Base-by-base conservation (phyloP, 2,113 vertebrate species). In the Myotis davidii region DNA sequence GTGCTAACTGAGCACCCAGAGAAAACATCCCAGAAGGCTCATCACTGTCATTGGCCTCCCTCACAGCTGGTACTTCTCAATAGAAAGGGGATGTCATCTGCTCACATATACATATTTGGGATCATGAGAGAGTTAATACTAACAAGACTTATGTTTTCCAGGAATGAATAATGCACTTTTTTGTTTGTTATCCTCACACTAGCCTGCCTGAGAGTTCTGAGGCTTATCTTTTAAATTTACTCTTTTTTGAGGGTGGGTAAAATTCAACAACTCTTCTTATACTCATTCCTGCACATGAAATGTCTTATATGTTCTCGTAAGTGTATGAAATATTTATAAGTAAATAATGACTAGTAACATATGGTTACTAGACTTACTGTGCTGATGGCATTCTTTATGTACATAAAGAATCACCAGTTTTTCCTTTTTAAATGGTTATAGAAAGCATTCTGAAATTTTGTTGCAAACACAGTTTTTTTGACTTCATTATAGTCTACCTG, bases 131-230 rank as follows among this genome's bases (percentile, higher is more conserved):
- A 17, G 64, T 25, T 21, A 12, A 14, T 1, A 1, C 17, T 32
- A 32, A 37, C 7, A 14, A 61, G 25, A 25, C 16, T 1, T 7
- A 9, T 0, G 3, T 9, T 67, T 1, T 4, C 16, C 3, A 9
- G 69, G 32, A 4, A 18, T 5, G 70, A 17, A 1, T 12, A 6
- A 1, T 6, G 12, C 2, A 2, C 12, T 4, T 25, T 23, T 29
- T 20, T n/a, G n/a, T n/a, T 11, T 13, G 27, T 7, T 9, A 0
- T 1, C 5, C 74, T 29, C 16, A 6, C 27, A 0, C 20, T 3
- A 0, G 64, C 45, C 52, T 1, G 6, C 34, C 70, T 1, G 14
- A 11, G 11, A 2, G n/a, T 4, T 64, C 21, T 17, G 8, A 50
- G 85, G 16, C n/a, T 34, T 32, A 16, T 5, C 32, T 52, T 78